Evolutionary conservation across 2,888 invertebrate species (phyloP).

Genomic region (Hemaris fuciformis): DNA sequence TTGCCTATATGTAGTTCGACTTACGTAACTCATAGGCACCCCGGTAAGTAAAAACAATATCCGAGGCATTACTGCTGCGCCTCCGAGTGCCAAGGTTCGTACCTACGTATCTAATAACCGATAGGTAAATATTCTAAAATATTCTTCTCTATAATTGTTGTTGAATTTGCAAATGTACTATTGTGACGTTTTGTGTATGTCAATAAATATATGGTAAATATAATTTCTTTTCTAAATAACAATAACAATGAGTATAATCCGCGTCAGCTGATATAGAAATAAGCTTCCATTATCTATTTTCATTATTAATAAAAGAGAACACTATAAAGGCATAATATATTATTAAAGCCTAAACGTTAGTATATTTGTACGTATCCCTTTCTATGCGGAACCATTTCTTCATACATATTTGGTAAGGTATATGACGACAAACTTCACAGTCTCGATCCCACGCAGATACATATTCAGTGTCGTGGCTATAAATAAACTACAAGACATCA

Average conservation of each 20-base stretch:
- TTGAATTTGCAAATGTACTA: neutral
- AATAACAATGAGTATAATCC: neutral
- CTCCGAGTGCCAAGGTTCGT: neutral
- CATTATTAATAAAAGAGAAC: neutral
- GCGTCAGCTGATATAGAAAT: neutral
- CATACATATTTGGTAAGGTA: neutral
- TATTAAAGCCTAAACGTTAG: neutral
- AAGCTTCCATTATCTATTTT: neutral
- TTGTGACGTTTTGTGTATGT: neutral
- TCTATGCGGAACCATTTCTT: neutral
- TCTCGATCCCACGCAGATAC: no score
- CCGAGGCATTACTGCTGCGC: neutral
- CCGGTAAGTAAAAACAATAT: neutral
- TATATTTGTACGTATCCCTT: neutral
- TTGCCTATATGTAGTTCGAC: neutral
- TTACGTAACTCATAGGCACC: neutral
- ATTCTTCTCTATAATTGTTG: neutral
- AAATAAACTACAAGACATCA: no score
- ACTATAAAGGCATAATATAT: neutral
- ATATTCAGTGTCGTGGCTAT: no score
- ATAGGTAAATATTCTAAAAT: neutral
- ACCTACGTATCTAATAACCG: neutral
- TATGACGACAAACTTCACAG: no score
- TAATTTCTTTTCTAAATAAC: neutral
- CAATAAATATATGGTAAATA: slow-evolving; percentile 3